Base-by-base conservation (phyloP, 2,888 invertebrate species). In the Caenorhabditis sp. region DNA sequence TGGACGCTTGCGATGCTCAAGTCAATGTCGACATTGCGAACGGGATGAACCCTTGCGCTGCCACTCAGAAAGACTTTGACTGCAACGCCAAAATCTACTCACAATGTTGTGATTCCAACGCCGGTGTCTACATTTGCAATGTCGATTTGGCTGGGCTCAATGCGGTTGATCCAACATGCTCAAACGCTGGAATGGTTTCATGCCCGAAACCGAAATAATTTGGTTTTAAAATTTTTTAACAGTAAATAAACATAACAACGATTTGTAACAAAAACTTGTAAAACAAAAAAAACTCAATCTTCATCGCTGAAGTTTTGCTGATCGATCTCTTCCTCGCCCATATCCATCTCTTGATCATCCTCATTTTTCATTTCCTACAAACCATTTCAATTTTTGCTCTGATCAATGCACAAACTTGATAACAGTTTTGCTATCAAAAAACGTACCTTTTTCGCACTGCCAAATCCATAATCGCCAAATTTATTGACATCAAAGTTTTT, bases 51-150 rank as follows among this genome's bases (percentile, higher is more conserved):
- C 60, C 60, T 6, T 74, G 73, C 62, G 59, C 62, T 58, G 78
- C 78, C 8, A 63, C 66, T 19, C 76, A 76, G 58, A 66, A 53
- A 19, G 65, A 71, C 61, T 68, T 74, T 58, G 64, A 76, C 55
- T 78, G 78, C 43, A 76, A 78, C 19, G 50, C 70, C 6, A 66
- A 76, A 24, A 57, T 78, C 57, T 69, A 73, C 43, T 36, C 53
- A 8, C 69, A 64, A 57, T 76, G 76, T 59, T 78, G 78, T 36
- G 78, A 74, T 24, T 69, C 27, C 27, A 76, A 76, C 19, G 74
- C 76, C 19, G 78, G 78, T 24, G 78, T 76, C 24, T 78, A 74
- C 55, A 74, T 76, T 31, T 78, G 78, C 58, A 76, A 71, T 50
- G 69, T 71, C 6, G 61, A 69, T 50, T 19, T 76, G 37, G 66